These are phyloP conservation scores for Blastomussa wellsi DNA, from an alignment of 92 coral and sea anemone genomes.

Conservation along the genomic window DNA sequence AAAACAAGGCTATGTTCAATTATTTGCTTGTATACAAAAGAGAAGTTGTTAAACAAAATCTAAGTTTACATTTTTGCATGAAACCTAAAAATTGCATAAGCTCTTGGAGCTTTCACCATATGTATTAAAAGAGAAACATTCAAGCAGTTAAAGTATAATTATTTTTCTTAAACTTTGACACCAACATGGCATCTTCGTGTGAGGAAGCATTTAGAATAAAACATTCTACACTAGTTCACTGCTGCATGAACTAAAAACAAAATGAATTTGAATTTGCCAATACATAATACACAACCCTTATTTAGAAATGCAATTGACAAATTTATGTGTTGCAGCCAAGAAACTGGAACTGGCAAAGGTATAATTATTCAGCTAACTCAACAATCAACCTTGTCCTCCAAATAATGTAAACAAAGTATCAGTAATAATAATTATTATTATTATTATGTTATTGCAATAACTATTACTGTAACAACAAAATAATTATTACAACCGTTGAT, in stretches of 20 bases:
- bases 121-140: neutral
- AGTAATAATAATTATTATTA: too few relatives aligned
- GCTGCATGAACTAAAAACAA: neutral
- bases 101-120: constrained; percentile 14
- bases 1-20: neutral
- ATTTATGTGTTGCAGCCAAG: neutral
- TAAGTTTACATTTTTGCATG: neutral
- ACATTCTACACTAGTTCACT: neutral
- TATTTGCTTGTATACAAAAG: neutral
- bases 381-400: neutral
- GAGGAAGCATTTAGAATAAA: neutral
- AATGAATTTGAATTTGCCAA: neutral
- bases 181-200: neutral
- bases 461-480: too few relatives aligned
- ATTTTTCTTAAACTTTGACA: neutral
- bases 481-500: too few relatives aligned
- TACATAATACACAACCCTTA: neutral
- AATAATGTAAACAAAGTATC: neutral
- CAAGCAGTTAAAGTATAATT: neutral
- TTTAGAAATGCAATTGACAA: neutral
- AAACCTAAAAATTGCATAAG: neutral
- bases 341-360: neutral
- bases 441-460: too few relatives aligned
- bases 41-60: neutral
- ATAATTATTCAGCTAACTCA: neutral